Evolutionary conservation across 2,797 vertebrate genomes (phyloP).

Genomic region (Tapera naevia): DNA sequence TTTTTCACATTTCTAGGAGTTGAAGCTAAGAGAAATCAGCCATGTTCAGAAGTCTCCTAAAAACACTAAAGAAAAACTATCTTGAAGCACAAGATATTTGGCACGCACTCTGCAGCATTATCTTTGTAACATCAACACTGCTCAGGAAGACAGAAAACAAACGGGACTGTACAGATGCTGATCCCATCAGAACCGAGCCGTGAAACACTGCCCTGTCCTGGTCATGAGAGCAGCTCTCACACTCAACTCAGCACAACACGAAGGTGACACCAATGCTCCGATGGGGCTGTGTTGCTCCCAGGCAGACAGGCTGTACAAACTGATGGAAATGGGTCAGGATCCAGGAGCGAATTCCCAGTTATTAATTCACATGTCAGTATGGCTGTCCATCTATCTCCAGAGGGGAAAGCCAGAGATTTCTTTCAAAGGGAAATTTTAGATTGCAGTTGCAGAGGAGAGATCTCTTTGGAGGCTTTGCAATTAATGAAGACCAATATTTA

Average conservation of each 20-base stretch:
- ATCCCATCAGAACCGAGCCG: neutral
- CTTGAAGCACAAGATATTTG: fast-evolving
- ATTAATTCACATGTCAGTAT: neutral
- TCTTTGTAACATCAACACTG: fast-evolving
- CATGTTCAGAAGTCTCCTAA: neutral
- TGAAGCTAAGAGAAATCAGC: neutral
- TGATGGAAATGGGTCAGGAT: neutral
- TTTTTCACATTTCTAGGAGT: neutral
- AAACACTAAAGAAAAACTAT: neutral
- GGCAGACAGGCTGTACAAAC: neutral
- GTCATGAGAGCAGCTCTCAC: neutral
- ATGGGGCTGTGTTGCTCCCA: neutral
- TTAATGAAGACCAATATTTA: neutral
- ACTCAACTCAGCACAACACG: neutral
- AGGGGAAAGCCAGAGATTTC: neutral
- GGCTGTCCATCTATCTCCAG: neutral
- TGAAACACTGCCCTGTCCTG: neutral
- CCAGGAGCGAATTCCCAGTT: neutral
- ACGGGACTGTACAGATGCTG: fast-evolving
- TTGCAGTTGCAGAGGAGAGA: neutral
- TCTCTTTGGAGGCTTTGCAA: neutral
- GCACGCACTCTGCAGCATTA: fast-evolving
- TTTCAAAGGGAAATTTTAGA: neutral
- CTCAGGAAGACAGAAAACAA: neutral
- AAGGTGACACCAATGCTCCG: neutral